These are phyloP conservation scores for Trematomus loennbergii DNA, from an alignment of 2,113 vertebrate genomes.

Conservation along the genomic window DNA sequence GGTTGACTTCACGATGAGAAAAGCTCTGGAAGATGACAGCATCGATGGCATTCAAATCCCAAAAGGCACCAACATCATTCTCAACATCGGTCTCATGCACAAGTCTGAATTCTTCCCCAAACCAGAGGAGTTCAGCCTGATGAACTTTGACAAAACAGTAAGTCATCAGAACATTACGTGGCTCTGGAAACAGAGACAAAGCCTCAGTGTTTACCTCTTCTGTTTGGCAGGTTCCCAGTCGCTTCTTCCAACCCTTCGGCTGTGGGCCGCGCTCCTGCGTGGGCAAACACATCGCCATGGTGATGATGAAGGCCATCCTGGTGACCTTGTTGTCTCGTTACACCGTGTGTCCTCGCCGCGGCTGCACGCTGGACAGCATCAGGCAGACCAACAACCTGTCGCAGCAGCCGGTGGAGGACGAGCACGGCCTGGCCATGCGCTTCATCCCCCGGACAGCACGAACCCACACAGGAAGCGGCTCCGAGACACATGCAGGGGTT, in stretches of 20 bases:
- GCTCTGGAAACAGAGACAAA: neutral
- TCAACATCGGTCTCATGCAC: slow-evolving; percentile 95
- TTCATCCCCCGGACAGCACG: slow-evolving; percentile 83
- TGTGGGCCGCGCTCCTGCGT: slow-evolving; percentile 94
- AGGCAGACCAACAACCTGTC: slow-evolving; percentile 90
- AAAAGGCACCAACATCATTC: slow-evolving; percentile 95
- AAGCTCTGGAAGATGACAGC: slow-evolving; percentile 89
- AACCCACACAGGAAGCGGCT: neutral
- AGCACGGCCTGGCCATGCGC: slow-evolving; percentile 86
- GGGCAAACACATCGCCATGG: slow-evolving; percentile 96
- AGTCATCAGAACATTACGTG: slow-evolving; percentile 48
- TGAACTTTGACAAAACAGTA: slow-evolving; percentile 93
- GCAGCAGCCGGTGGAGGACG: slow-evolving; percentile 88
- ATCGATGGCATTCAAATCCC: slow-evolving; percentile 90
- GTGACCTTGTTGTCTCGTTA: slow-evolving; percentile 90
- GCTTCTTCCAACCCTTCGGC: slow-evolving; percentile 96
- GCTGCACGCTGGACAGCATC: slow-evolving; percentile 86
- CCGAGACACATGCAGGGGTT: slow-evolving; percentile 1
- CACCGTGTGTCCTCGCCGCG: slow-evolving; percentile 85
- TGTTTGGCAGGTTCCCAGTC: slow-evolving; percentile 89
- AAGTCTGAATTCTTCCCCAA: slow-evolving; percentile 93
- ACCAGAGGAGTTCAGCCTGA: slow-evolving; percentile 91
- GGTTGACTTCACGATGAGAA: slow-evolving; percentile 93
- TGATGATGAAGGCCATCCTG: slow-evolving; percentile 96
- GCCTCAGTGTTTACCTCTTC: slow-evolving; percentile 15